Conservation (phyloP, 2,888 invertebrate genomes). For the Drosophila infuscata region DNA sequence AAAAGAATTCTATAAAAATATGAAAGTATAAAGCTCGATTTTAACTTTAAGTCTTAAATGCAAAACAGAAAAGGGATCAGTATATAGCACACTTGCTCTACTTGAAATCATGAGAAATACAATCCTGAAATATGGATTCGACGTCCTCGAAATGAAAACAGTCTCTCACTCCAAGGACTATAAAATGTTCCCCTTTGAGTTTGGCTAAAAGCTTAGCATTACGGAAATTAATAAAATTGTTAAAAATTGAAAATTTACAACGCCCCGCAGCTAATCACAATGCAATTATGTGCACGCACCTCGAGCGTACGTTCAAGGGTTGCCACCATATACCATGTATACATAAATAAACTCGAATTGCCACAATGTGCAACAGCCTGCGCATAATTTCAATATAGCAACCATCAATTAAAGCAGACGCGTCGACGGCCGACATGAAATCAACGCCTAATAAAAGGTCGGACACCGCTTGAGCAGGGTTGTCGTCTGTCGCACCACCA, state of each 20-base stretch:
- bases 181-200: no score
- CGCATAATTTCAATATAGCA: conserved; percentile 62
- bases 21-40: background rate
- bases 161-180: background rate
- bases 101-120: background rate
- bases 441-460: conserved; percentile 57
- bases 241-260: background rate
- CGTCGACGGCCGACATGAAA: conserved; percentile 35
- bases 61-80: background rate
- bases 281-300: conserved; percentile 31
- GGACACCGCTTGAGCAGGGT: conserved; percentile 38
- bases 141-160: background rate
- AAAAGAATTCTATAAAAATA: background rate
- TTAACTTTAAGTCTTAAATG: background rate
- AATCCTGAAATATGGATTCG: background rate
- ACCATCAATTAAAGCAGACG: conserved; percentile 62
- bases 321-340: background rate
- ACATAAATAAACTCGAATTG: conserved; percentile 21
- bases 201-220: background rate
- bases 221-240: conserved; percentile 21
- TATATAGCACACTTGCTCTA: background rate
- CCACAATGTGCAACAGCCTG: conserved; percentile 61
- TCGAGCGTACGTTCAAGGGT: background rate
- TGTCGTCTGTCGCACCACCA: conserved; percentile 18
- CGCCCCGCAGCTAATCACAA: background rate